Percentiles rank a stretch among this genome's conserved stretches.
phyloP scores from a whole-genome alignment of 1,140 invertebrate genomes.

The Alviniconcha marisindica region DNA sequence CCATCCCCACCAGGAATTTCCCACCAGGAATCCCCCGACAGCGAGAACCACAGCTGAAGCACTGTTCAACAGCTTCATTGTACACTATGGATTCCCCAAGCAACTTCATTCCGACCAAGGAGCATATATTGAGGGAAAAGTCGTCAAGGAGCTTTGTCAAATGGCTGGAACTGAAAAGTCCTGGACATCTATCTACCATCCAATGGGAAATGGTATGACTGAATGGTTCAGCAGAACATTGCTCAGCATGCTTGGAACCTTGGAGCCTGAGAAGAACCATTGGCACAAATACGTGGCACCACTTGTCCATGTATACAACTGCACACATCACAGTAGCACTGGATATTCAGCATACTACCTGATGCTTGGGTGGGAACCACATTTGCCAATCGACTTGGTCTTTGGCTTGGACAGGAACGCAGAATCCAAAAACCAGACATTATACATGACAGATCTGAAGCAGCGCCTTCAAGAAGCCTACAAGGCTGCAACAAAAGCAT shows the following conservation, averaged over 20 bases:
- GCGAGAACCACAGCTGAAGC: conserved; percentile 70
- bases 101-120: conserved; percentile 73
- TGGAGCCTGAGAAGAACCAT: conserved; percentile 29
- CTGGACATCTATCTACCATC: conserved; percentile 55
- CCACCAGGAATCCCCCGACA: too few relatives aligned
- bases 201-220: conserved; percentile 55
- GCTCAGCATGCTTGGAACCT: conserved; percentile 40
- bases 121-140: conserved; percentile 50
- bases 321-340: conserved; percentile 40
- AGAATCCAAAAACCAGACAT: neutral
- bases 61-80: conserved; percentile 69
- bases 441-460: conserved; percentile 20
- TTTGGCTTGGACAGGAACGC: conserved; percentile 13
- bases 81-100: conserved; percentile 71
- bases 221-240: conserved; percentile 66
- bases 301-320: conserved; percentile 43
- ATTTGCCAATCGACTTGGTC: conserved; percentile 34
- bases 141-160: conserved; percentile 52
- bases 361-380: conserved; percentile 39
- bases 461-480: conserved; percentile 32
- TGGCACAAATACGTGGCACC: conserved; percentile 38
- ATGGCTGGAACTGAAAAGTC: conserved; percentile 48
- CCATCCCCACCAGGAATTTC: too few relatives aligned
- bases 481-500: neutral
- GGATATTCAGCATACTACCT: conserved; percentile 39